Evolutionary conservation across 2,113 vertebrate species (phyloP), one percentile per base, ranked within the genome.

Genomic region (Pseudopipra pipra): DNA sequence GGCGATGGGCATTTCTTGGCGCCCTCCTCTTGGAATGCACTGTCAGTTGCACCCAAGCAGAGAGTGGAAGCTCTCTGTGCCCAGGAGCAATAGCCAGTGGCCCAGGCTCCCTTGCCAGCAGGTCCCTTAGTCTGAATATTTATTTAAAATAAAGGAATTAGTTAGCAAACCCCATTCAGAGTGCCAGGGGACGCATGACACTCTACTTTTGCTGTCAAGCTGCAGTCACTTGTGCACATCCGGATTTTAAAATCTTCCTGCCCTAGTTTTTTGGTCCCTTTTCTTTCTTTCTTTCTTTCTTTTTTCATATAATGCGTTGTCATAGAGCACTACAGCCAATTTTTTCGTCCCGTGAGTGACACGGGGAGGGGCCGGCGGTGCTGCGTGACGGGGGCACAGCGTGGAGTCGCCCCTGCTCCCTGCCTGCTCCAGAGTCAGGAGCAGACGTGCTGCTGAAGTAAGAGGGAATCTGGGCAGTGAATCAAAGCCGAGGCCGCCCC

Each of bases 1-100:
- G 47, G 31, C 49, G 19, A 17, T 1, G 21, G 58, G 23, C 46
- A 2, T 27, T 5, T n/a, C 37, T 43, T 6, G 39, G 27, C 12
- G 4, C 24, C 6, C 5, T 62, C 46, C 25, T 35, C 17, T 71
- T 1, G 5, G n/a, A n/a, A 28, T 5, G 12, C 6, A 0, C 0
- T 8, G 12, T 4, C 11, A 3, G 8, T 2, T 2, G 7, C 33
- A 47, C 6, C 18, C 37, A 9, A 23, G 24, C 4, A 4, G 14
- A 17, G 30, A 63, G 6, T 5, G 2, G 12, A 14, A 51, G 27
- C 7, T 39, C 39, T 25, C 25, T 4, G 46, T 8, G 43, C 16
- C 1, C 12, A 30, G 52, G 70, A 37, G 70, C 18, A 6, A 21
- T 2, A 19, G 11, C 11, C 54, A 14, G 54, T 2, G 4, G 11